These are phyloP conservation scores for Narcine bancroftii DNA, from an alignment of 2,113 vertebrate genomes.

Conservation along the genomic window DNA sequence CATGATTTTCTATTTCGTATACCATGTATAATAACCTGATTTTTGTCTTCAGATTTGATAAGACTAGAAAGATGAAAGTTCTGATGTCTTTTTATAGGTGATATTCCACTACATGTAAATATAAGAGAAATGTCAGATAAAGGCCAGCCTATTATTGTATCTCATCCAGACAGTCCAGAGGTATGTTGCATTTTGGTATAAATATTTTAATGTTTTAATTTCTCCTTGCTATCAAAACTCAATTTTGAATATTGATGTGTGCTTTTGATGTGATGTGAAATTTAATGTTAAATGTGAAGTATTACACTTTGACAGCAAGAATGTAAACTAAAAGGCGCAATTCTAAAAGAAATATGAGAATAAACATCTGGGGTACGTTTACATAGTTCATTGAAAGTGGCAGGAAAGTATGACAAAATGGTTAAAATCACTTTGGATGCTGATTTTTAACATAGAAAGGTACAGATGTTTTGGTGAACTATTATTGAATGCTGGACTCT, in stretches of 20 bases:
- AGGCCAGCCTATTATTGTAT: conserved; percentile 81
- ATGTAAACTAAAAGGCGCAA: no score
- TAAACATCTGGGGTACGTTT: no score
- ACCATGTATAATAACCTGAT: neutral
- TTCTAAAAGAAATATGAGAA: no score
- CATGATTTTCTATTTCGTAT: neutral
- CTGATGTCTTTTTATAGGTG: conserved; percentile 58
- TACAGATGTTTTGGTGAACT: no score
- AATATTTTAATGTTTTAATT: neutral
- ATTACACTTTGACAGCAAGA: no score
- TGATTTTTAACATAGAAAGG: no score
- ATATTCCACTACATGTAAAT: conserved; percentile 81
- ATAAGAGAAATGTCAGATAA: conserved; percentile 83
- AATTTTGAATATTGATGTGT: neutral
- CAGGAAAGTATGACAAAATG: no score
- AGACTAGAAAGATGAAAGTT: neutral
- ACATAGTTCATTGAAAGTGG: no score
- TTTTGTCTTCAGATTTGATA: conserved; percentile 41
- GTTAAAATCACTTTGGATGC: no score
- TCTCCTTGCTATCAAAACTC: neutral
- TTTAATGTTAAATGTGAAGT: no score
- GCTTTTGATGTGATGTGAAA: no score
- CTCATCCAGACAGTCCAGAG: conserved; percentile 76
- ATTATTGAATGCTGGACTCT: no score
- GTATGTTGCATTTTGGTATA: conserved; percentile 47